A percentile compares a stretch with the other conserved stretches of the same genome.
Conservation (phyloP, 1,140 invertebrate genomes). For the Eueides isabella region DNA sequence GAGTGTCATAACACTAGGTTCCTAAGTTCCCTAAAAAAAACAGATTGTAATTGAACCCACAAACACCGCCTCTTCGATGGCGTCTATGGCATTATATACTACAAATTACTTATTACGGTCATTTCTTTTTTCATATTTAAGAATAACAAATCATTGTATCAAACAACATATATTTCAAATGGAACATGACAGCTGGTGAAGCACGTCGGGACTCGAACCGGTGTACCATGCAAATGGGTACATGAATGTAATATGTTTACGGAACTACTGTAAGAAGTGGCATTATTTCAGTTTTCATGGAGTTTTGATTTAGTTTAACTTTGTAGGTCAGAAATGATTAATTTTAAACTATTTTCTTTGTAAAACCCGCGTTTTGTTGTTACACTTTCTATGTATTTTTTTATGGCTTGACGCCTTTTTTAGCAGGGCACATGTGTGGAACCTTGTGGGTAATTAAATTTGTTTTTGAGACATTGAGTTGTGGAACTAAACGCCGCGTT, state of each 20-base stretch:
- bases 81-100: background rate
- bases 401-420: too few species aligned
- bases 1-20: too few species aligned
- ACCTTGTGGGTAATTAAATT: too few species aligned
- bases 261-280: background rate
- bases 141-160: too few species aligned
- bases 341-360: too few species aligned
- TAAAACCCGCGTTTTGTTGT: too few species aligned
- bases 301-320: background rate
- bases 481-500: too few species aligned
- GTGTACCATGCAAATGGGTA: background rate
- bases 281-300: background rate
- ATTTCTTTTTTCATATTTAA: background rate
- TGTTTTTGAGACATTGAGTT: too few species aligned
- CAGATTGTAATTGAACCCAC: background rate
- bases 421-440: too few species aligned
- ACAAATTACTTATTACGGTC: background rate
- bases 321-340: background rate
- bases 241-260: background rate
- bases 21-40: too few species aligned
- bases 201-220: slow-evolving; percentile 2
- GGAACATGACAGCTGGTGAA: slow-evolving; percentile 4
- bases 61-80: background rate
- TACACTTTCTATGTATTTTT: too few species aligned
- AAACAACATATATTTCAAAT: background rate